Conservation (phyloP, 1,140 invertebrate species). For the Drosophila tani region DNA sequence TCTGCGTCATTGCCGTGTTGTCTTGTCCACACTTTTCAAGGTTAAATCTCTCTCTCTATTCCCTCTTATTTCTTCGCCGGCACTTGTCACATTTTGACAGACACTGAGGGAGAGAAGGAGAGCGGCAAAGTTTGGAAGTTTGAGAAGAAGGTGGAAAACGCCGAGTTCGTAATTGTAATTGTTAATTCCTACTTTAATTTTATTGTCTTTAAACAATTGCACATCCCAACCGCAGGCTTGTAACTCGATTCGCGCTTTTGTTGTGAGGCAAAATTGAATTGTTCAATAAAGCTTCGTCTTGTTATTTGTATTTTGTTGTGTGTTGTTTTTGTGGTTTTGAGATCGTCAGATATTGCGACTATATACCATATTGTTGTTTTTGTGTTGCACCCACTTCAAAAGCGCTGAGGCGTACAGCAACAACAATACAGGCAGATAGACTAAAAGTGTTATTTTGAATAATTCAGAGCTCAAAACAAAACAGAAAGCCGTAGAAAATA, state of each 20-base stretch:
- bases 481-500: slow-evolving; percentile 32
- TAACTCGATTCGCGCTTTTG: slow-evolving; percentile 47
- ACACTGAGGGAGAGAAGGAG: neutral
- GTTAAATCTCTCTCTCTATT: slow-evolving; percentile 37
- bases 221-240: slow-evolving; percentile 22
- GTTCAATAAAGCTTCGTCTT: slow-evolving; percentile 58
- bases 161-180: neutral
- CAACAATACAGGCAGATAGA: slow-evolving; percentile 49
- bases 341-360: slow-evolving; percentile 55
- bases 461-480: slow-evolving; percentile 77
- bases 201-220: slow-evolving; percentile 23
- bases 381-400: slow-evolving; percentile 74
- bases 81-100: slow-evolving; percentile 51
- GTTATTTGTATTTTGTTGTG: slow-evolving; percentile 21
- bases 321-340: slow-evolving; percentile 62
- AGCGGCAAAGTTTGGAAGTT: neutral
- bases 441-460: slow-evolving; percentile 82
- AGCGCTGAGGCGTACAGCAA: slow-evolving; percentile 67
- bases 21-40: slow-evolving; percentile 53
- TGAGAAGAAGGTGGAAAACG: slow-evolving; percentile 3
- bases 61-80: slow-evolving; percentile 23
- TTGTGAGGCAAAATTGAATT: slow-evolving; percentile 75
- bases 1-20: slow-evolving; percentile 23
- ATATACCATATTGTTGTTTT: slow-evolving; percentile 36
- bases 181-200: slow-evolving; percentile 6